Percentiles rank a stretch among this genome's conserved stretches.
These are phyloP conservation scores for Lasioglossum zephyrum DNA, from an alignment of 2,888 invertebrate species.

Conservation along the genomic window DNA sequence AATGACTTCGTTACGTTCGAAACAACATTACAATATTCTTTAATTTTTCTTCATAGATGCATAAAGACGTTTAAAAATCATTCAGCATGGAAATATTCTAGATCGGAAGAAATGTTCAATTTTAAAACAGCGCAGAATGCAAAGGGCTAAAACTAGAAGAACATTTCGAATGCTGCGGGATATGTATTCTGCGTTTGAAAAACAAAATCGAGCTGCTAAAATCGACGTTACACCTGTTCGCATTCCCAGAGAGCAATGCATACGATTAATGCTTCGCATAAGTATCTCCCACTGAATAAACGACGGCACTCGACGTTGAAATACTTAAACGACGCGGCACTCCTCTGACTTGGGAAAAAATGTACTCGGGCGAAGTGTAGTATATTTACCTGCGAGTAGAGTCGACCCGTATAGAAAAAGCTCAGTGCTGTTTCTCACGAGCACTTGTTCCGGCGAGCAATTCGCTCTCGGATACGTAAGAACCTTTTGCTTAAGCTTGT, in stretches of 20 bases:
- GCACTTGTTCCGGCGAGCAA: slow-evolving; percentile 49
- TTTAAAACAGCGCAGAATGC: too few species aligned
- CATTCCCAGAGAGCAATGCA: background rate
- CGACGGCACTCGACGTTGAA: slow-evolving; percentile 48
- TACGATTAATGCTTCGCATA: background rate
- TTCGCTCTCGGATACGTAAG: slow-evolving; percentile 31
- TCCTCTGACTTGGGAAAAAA: slow-evolving; percentile 21
- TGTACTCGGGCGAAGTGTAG: slow-evolving; percentile 20
- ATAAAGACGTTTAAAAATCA: too few species aligned
- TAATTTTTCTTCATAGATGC: too few species aligned
- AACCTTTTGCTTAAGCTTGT: background rate
- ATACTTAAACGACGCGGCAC: slow-evolving; percentile 51
- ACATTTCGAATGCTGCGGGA: too few species aligned
- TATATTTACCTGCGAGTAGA: slow-evolving; percentile 41
- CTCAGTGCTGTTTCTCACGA: slow-evolving; percentile 38
- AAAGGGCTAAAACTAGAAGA: too few species aligned
- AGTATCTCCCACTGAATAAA: slow-evolving; percentile 6
- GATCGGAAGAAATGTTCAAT: too few species aligned
- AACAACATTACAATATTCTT: too few species aligned
- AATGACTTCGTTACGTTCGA: too few species aligned
- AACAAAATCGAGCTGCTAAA: background rate
- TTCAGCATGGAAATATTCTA: too few species aligned
- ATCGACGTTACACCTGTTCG: background rate
- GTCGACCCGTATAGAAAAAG: slow-evolving; percentile 25
- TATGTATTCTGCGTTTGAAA: too few species aligned